These are phyloP conservation scores for Hippotragus niger DNA, from an alignment of 2,113 vertebrate genomes.

Conservation along the genomic window DNA sequence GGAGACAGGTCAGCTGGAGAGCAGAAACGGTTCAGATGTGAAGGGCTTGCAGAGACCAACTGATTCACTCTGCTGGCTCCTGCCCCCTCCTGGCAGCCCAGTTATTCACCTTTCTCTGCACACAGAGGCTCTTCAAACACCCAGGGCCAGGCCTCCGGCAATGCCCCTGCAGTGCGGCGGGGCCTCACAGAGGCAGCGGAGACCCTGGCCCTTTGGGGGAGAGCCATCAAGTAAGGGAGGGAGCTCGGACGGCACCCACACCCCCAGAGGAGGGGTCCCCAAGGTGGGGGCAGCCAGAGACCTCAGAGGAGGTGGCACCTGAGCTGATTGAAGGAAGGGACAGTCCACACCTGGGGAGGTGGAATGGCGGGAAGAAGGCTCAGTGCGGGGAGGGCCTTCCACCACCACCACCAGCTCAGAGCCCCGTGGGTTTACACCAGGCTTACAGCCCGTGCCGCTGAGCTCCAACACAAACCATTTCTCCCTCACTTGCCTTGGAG, in stretches of 20 bases:
- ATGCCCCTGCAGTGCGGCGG: fast-evolving
- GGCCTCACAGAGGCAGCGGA: not conserved
- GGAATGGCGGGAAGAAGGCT: not conserved
- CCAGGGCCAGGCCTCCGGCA: not conserved
- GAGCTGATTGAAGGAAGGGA: not conserved
- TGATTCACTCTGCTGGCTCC: not conserved
- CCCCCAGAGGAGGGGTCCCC: not conserved
- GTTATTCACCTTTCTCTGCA: not conserved
- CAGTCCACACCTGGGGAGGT: not conserved
- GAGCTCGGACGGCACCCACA: fast-evolving
- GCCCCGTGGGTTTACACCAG: not conserved
- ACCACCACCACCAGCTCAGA: not conserved
- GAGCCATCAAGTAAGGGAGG: not conserved
- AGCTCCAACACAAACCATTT: not conserved
- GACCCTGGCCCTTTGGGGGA: not conserved
- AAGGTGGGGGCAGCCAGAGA: not conserved
- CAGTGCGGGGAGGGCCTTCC: not conserved
- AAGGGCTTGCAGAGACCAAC: not conserved
- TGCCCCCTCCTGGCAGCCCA: not conserved
- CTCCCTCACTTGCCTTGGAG: not conserved
- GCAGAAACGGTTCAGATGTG: not conserved
- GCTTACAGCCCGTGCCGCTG: fast-evolving
- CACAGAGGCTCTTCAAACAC: not conserved
- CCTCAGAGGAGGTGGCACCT: not conserved
- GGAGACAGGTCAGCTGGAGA: not conserved